A percentile compares a stretch with the other conserved stretches of the same genome.
Conservation (phyloP, 1,140 invertebrate species). For the Bombus fervidus region DNA sequence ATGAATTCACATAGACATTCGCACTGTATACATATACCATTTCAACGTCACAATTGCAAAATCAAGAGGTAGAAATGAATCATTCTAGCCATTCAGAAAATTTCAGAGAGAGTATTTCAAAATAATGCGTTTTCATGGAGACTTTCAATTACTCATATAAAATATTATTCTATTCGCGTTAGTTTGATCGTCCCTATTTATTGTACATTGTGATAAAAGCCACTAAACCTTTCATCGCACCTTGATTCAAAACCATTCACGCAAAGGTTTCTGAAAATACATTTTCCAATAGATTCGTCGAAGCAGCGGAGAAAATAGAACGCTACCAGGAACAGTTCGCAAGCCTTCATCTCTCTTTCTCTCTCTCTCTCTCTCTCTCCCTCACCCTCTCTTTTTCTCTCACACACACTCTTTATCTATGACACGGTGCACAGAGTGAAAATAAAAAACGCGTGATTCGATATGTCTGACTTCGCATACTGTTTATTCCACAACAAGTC, state of each 20-base stretch:
- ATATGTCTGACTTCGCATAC: not conserved
- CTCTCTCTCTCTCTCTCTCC: too few species aligned
- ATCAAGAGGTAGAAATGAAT: too few species aligned
- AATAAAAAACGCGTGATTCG: not conserved
- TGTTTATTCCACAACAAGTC: not conserved
- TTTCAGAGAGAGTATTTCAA: not conserved
- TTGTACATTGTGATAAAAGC: not conserved
- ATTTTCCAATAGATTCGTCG: slow-evolving; percentile 29
- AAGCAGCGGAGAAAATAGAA: slow-evolving; percentile 19
- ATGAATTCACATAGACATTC: too few species aligned
- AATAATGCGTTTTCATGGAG: not conserved
- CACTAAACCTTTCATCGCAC: not conserved
- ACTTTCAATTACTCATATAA: not conserved
- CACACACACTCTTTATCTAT: not conserved
- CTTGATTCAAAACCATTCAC: slow-evolving; percentile 7
- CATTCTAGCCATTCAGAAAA: not conserved
- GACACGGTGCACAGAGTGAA: too few species aligned
- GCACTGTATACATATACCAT: too few species aligned
- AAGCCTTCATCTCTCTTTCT: not conserved
- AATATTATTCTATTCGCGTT: not conserved
- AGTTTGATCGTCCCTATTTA: not conserved
- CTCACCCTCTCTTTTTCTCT: too few species aligned
- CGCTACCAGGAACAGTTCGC: not conserved
- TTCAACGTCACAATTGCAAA: too few species aligned
- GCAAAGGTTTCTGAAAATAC: slow-evolving; percentile 22